Evolutionary conservation across 2,113 vertebrate genomes (phyloP).

Genomic region (Nyctibius bracteatus): DNA sequence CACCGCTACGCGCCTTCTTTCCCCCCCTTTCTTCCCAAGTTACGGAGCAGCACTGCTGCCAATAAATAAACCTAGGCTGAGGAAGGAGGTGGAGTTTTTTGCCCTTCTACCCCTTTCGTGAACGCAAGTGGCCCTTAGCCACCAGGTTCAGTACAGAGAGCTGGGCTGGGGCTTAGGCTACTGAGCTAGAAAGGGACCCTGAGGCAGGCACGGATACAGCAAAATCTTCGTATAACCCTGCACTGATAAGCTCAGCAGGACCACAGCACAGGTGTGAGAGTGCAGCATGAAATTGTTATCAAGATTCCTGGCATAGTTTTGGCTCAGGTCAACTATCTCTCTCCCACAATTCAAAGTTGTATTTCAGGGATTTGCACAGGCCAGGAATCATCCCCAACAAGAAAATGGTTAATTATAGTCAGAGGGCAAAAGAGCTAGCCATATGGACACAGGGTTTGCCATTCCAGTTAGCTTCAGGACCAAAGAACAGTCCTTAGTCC

Average conservation of each 20-base stretch:
- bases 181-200: neutral
- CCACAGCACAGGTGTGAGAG: accelerated
- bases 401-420: neutral
- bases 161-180: neutral
- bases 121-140: neutral
- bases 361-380: neutral
- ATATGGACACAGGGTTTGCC: neutral
- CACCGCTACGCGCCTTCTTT: neutral
- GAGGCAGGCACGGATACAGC: neutral
- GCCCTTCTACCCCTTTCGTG: neutral
- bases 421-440: neutral
- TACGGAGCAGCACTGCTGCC: neutral
- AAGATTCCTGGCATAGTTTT: neutral
- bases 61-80: neutral
- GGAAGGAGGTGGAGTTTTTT: neutral
- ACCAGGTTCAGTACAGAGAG: neutral
- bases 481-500: neutral
- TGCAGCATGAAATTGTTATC: neutral
- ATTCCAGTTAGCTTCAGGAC: neutral
- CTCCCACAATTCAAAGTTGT: neutral
- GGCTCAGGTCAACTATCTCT: neutral
- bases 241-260: neutral
- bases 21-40: neutral
- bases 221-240: neutral
- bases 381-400: neutral